Conservation (phyloP, 1,140 invertebrate species). For the Tetragonula clypearis region DNA sequence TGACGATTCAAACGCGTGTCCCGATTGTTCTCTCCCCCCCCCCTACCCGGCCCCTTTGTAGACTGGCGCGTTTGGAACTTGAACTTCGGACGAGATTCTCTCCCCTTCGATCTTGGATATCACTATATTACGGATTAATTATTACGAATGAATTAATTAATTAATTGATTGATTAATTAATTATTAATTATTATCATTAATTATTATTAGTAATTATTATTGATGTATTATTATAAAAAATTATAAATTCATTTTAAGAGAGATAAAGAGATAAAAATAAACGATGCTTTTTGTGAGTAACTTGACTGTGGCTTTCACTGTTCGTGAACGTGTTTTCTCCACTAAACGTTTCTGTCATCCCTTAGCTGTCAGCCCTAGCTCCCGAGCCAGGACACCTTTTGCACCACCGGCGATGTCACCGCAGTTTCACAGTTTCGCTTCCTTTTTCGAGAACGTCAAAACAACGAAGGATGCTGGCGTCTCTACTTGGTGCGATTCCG, state of each 20-base stretch:
- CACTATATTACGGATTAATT: constrained; percentile 76
- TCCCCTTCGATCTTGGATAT: constrained; percentile 74
- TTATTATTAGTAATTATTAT: constrained; percentile 78
- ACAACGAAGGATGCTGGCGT: background rate
- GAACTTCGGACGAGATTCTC: constrained; percentile 61
- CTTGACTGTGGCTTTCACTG: constrained; percentile 48
- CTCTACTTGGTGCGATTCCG: background rate
- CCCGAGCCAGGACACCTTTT: constrained; percentile 5
- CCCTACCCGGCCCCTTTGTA: background rate
- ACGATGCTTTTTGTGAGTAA: constrained; percentile 82
- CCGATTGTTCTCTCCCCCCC: no score
- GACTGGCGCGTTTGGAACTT: constrained; percentile 73
- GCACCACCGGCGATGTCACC: background rate
- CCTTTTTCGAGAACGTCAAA: no score
- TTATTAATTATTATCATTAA: constrained; percentile 74
- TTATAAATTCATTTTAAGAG: constrained; percentile 81
- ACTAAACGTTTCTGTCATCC: constrained; percentile 76
- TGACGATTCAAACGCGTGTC: no score
- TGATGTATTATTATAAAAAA: constrained; percentile 80
- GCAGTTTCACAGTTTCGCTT: no score
- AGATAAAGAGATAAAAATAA: constrained; percentile 79
- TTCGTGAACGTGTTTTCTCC: constrained; percentile 68
- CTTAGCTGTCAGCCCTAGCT: constrained; percentile 50
- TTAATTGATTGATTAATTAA: constrained; percentile 63
- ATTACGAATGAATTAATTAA: constrained; percentile 73